phyloP scores from a whole-genome alignment of 92 coral and sea anemone species.

The Pocillopora grandis region DNA sequence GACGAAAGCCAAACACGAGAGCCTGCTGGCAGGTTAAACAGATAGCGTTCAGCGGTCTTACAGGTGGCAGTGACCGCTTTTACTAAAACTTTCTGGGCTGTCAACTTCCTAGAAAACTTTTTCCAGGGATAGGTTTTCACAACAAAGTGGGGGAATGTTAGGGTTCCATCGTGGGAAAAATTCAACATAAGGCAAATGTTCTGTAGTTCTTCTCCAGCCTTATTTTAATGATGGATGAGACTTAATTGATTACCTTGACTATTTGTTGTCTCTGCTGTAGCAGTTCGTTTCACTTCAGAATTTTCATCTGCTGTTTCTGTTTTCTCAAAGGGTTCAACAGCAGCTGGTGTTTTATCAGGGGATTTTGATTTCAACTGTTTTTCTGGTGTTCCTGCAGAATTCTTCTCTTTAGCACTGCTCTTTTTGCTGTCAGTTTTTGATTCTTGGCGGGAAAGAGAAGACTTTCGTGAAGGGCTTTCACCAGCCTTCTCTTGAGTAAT shows the following conservation, averaged over 20 bases:
- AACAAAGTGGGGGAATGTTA: too few relatives aligned
- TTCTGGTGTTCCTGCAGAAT: slow-evolving; percentile 42
- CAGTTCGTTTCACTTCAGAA: slow-evolving; percentile 13
- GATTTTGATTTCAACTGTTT: slow-evolving; percentile 49
- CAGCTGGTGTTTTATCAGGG: slow-evolving; percentile 47
- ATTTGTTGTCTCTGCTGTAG: background rate
- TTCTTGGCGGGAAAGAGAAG: slow-evolving; percentile 36
- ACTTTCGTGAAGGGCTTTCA: slow-evolving; percentile 24
- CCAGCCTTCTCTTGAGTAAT: slow-evolving; percentile 18
- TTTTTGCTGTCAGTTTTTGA: slow-evolving; percentile 51
- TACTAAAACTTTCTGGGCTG: too few relatives aligned
- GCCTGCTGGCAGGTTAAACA: too few relatives aligned
- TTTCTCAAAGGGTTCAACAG: slow-evolving; percentile 28
- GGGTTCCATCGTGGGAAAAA: too few relatives aligned
- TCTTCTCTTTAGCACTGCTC: slow-evolving; percentile 49
- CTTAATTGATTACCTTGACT: slow-evolving; percentile 6
- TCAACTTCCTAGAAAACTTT: too few relatives aligned
- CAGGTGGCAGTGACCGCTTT: too few relatives aligned
- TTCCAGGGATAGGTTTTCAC: too few relatives aligned
- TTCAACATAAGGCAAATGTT: too few relatives aligned
- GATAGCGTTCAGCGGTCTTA: too few relatives aligned
- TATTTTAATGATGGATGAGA: background rate
- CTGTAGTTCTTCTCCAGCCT: too few relatives aligned
- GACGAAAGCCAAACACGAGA: too few relatives aligned
- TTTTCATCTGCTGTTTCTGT: slow-evolving; percentile 5